A percentile compares a stretch with the other conserved stretches of the same genome.
Evolutionary conservation across 35 echinoderm and acorn worm species (phyloP).

Genomic region (Ophiothrix spiculata): DNA sequence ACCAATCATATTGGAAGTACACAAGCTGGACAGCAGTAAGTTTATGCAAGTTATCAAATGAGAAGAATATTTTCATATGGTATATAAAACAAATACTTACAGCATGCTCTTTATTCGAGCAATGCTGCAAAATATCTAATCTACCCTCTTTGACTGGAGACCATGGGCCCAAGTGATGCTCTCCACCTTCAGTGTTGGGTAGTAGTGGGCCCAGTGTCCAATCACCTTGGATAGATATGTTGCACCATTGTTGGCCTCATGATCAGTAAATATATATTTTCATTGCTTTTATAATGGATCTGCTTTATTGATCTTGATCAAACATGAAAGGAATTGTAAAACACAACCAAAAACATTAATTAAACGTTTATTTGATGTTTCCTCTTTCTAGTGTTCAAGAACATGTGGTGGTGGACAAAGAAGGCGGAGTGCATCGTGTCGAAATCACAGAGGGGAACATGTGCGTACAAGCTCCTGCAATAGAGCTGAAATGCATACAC

Average conservation of each 20-base stretch:
- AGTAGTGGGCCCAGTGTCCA: not conserved
- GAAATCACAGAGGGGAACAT: conserved; percentile 12
- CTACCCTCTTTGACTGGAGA: no score
- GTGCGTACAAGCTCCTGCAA: conserved; percentile 39
- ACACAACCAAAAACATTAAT: not conserved
- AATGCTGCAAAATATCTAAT: no score
- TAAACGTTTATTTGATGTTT: not conserved
- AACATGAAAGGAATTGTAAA: not conserved
- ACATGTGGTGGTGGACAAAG: conserved; percentile 45
- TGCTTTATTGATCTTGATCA: not conserved
- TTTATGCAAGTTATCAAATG: not conserved
- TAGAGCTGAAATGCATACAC: not conserved
- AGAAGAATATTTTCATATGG: no score
- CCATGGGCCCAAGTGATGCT: no score
- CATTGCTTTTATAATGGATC: not conserved
- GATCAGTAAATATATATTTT: not conserved
- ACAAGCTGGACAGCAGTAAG: conserved; percentile 60
- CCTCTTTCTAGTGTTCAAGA: conserved; percentile 53
- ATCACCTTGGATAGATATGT: not conserved
- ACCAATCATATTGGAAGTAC: conserved; percentile 46
- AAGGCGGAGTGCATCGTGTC: conserved; percentile 46
- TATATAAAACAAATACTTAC: no score
- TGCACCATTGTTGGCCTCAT: not conserved
- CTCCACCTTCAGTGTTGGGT: not conserved
- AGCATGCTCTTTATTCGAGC: no score